Evolutionary conservation across 2,797 vertebrate genomes (phyloP).

Genomic region (Eospalax fontanierii): DNA sequence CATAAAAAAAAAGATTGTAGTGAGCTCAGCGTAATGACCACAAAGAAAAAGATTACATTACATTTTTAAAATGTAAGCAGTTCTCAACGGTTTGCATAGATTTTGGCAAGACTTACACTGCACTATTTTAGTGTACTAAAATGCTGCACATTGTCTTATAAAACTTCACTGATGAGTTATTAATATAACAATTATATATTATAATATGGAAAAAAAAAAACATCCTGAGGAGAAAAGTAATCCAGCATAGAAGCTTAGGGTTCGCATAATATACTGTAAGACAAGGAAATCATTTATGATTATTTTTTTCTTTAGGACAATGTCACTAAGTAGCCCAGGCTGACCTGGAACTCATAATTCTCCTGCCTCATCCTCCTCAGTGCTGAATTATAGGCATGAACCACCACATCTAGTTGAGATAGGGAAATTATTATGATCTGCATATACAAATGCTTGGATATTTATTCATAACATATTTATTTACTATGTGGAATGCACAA

Average conservation of each 20-base stretch:
- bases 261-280: background rate
- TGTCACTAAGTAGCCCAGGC: background rate
- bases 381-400: background rate
- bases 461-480: background rate
- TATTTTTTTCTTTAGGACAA: background rate
- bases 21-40: slow-evolving; percentile 72
- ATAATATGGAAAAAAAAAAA: too few relatives aligned
- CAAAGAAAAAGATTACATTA: slow-evolving; percentile 52
- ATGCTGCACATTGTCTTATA: background rate
- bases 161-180: background rate
- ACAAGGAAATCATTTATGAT: background rate
- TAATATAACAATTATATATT: background rate
- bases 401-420: background rate
- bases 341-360: background rate
- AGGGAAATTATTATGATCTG: background rate
- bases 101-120: background rate
- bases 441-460: background rate
- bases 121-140: background rate
- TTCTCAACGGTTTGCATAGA: background rate
- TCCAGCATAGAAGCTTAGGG: background rate
- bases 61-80: background rate
- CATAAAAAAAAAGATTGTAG: background rate
- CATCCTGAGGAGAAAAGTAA: too few relatives aligned
- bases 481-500: slow-evolving; percentile 20
- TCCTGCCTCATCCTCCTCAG: background rate